A percentile compares a stretch with the other conserved stretches of the same genome.
Evolutionary conservation across 2,797 vertebrate genomes (phyloP).

Genomic region (Gallinago solitaria): DNA sequence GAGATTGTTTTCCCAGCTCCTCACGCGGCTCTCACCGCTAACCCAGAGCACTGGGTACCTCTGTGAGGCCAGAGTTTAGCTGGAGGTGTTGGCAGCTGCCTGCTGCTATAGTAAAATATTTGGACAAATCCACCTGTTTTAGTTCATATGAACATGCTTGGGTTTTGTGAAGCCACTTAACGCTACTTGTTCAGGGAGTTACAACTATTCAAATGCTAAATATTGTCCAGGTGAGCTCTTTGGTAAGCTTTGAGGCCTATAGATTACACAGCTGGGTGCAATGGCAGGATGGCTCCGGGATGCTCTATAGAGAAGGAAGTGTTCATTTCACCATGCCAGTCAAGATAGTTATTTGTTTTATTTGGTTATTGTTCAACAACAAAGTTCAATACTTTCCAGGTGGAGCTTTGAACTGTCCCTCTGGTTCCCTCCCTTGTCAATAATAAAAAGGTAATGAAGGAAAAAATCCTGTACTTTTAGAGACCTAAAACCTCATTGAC

Average conservation of each 20-base stretch:
- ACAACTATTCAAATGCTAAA: neutral
- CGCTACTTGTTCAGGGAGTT: neutral
- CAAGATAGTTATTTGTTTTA: constrained; percentile 76
- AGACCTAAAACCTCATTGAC: constrained; percentile 71
- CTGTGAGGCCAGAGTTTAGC: neutral
- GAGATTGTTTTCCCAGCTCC: neutral
- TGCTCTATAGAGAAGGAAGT: constrained; percentile 55
- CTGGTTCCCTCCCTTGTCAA: constrained; percentile 64
- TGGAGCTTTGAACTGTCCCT: constrained; percentile 61
- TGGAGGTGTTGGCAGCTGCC: neutral
- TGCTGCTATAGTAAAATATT: neutral
- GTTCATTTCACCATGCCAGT: constrained; percentile 58
- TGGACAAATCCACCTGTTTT: neutral
- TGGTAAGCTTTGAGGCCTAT: neutral
- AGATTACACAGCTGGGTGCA: neutral
- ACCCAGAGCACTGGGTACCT: neutral
- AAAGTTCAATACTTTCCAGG: constrained; percentile 72
- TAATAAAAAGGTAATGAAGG: constrained; percentile 80
- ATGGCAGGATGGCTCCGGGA: neutral
- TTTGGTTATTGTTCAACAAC: constrained; percentile 78
- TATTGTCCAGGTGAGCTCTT: neutral
- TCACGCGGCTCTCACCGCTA: neutral
- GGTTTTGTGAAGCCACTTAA: constrained; percentile 9
- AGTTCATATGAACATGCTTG: neutral
- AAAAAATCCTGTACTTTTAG: constrained; percentile 71